These are phyloP conservation scores for Papilio protenor DNA, from an alignment of 2,888 invertebrate species.

Conservation along the genomic window DNA sequence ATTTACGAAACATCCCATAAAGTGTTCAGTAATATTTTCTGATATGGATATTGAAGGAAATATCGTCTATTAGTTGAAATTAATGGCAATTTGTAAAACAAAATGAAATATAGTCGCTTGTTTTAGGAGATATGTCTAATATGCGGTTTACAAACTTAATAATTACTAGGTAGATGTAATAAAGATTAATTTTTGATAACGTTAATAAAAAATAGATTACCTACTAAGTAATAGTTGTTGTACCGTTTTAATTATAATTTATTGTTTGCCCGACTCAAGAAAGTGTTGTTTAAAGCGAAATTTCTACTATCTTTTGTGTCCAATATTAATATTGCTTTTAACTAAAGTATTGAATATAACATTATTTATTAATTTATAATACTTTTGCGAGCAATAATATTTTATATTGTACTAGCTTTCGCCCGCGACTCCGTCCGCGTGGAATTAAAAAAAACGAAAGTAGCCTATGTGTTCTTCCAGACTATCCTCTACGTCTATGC, in stretches of 20 bases:
- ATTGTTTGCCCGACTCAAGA: conserved; percentile 4
- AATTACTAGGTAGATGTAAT: no score
- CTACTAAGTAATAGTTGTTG: conserved; percentile 35
- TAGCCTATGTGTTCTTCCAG: no score
- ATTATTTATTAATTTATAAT: neutral
- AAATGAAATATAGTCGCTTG: no score
- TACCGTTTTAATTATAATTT: conserved; percentile 30
- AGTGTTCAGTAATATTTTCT: neutral
- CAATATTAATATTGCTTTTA: conserved; percentile 4
- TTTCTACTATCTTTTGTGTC: neutral
- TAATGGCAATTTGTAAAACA: neutral
- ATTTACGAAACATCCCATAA: neutral
- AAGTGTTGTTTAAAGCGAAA: neutral
- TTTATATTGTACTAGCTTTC: no score
- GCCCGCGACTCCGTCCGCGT: no score
- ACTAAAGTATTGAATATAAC: neutral
- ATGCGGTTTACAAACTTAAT: no score
- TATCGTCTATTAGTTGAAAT: neutral
- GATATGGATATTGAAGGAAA: neutral
- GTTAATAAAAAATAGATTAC: conserved; percentile 29
- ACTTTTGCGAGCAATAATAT: neutral
- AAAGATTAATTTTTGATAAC: no score
- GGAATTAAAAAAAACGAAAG: no score
- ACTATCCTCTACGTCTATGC: no score
- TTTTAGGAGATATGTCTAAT: no score